These are phyloP conservation scores for Carassius gibelio DNA, from an alignment of 2,113 vertebrate genomes.

Conservation along the genomic window DNA sequence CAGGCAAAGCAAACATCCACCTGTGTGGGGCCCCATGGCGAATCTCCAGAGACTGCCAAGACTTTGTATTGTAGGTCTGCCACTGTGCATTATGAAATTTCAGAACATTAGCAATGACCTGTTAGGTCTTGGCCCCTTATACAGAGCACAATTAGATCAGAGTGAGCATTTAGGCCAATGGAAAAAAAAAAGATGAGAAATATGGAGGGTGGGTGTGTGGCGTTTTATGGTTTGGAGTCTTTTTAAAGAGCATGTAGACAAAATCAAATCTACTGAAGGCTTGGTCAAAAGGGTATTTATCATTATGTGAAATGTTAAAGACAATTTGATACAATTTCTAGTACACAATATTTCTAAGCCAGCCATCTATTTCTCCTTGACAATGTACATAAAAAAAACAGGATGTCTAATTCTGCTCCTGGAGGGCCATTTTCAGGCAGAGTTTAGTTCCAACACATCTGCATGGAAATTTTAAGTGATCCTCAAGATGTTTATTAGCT, in stretches of 20 bases:
- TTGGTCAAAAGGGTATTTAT: neutral
- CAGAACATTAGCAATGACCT: constrained; percentile 10
- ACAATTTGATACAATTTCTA: neutral
- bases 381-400: neutral
- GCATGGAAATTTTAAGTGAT: neutral
- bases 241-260: neutral
- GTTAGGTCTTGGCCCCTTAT: neutral
- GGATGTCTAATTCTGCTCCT: no score
- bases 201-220: neutral
- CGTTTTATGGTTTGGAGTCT: neutral
- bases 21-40: constrained; percentile 2
- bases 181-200: neutral
- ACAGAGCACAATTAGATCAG: constrained; percentile 35
- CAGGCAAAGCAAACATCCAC: constrained; percentile 36
- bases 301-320: neutral
- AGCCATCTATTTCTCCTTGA: neutral
- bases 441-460: no score
- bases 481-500: neutral
- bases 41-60: neutral
- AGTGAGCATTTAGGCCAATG: constrained; percentile 34
- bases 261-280: neutral
- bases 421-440: no score
- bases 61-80: constrained; percentile 10
- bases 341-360: neutral
- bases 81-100: constrained; percentile 26